Evolutionary conservation across 2,113 vertebrate species (phyloP).

Genomic region (Serinus canaria): DNA sequence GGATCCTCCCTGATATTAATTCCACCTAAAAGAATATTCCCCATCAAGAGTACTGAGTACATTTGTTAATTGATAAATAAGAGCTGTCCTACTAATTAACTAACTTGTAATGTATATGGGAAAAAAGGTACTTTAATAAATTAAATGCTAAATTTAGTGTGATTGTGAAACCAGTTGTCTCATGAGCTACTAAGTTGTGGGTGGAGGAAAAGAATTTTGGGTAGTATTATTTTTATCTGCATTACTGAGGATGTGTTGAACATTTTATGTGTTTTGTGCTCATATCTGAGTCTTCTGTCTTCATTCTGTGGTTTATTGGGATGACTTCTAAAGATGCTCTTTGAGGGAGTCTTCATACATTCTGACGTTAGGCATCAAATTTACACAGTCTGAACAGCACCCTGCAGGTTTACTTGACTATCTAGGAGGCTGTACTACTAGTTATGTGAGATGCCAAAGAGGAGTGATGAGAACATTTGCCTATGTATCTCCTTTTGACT

Average conservation of each 20-base stretch:
- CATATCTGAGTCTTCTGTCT: background rate
- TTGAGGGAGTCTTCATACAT: background rate
- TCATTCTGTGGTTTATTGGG: background rate
- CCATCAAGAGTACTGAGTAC: background rate
- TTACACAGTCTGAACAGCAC: background rate
- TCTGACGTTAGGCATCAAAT: background rate
- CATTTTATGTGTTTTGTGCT: background rate
- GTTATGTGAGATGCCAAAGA: background rate
- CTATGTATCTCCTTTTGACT: background rate
- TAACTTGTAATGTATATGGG: background rate
- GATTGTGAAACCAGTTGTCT: background rate
- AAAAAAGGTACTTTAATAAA: background rate
- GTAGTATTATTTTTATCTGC: background rate
- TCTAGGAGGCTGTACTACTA: background rate
- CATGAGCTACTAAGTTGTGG: background rate
- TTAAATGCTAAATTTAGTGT: background rate
- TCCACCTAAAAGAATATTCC: background rate
- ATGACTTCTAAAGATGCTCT: background rate
- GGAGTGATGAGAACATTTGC: background rate
- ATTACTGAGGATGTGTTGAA: background rate
- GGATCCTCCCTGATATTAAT: background rate
- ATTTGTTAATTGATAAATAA: background rate
- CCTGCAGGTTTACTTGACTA: background rate
- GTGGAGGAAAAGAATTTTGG: background rate
- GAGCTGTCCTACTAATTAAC: background rate